A percentile compares a stretch with the other conserved stretches of the same genome.
These are phyloP conservation scores for Tenodera sinensis DNA, from an alignment of 2,888 invertebrate species.

Conservation along the genomic window DNA sequence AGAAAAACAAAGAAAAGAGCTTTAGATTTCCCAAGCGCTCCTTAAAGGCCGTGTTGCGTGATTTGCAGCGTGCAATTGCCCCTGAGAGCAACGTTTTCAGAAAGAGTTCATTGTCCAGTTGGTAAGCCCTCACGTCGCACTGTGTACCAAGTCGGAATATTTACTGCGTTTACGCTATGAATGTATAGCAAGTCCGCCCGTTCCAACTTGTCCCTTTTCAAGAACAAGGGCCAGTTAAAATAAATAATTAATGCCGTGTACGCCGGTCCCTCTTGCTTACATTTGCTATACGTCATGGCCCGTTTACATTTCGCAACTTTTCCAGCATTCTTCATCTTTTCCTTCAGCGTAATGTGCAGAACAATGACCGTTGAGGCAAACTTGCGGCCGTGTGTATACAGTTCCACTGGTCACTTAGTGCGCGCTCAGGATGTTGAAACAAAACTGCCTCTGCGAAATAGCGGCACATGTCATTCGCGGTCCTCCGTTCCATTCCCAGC, in stretches of 20 bases:
- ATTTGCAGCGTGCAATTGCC: not conserved
- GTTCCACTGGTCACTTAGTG: not conserved
- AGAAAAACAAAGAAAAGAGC: not conserved
- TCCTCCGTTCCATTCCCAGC: not conserved
- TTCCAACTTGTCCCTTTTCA: not conserved
- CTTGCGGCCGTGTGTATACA: not conserved
- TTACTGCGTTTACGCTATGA: conserved; percentile 2
- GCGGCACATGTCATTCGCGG: not conserved
- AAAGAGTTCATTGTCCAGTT: not conserved
- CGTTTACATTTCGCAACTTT: conserved; percentile 15
- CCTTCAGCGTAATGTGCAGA: not conserved
- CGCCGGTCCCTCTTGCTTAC: not conserved
- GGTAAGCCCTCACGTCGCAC: not conserved
- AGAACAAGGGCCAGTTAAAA: not conserved
- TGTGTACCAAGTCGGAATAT: not conserved
- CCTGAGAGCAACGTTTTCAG: not conserved
- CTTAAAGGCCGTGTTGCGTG: not conserved
- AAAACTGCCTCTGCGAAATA: not conserved
- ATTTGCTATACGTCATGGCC: not conserved
- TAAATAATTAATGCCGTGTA: conserved; percentile 3
- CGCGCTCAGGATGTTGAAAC: not conserved
- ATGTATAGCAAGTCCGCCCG: not conserved
- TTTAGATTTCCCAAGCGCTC: not conserved
- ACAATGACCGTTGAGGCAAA: conserved; percentile 5
- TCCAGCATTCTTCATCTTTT: conserved; percentile 16